These are phyloP conservation scores for Pollenia griseotomentosa DNA, from an alignment of 2,888 invertebrate genomes.

Conservation along the genomic window DNA sequence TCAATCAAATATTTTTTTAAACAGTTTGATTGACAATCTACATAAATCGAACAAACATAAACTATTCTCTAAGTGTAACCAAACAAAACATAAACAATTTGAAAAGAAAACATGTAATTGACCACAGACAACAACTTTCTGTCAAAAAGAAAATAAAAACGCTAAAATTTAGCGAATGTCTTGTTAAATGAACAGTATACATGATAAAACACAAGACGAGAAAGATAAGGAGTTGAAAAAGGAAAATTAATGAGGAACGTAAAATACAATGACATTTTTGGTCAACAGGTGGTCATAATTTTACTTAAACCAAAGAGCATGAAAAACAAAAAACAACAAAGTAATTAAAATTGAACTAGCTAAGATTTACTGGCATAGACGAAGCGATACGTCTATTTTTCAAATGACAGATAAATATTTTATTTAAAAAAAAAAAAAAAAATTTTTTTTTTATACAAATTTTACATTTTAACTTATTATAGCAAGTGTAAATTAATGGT, in stretches of 20 bases:
- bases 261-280: conserved; percentile 58
- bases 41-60: background rate
- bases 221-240: conserved; percentile 26
- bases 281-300: conserved; percentile 64
- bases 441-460: background rate
- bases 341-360: conserved; percentile 52
- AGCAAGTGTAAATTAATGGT: conserved; percentile 61
- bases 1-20: conserved; percentile 19
- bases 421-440: background rate
- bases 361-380: conserved; percentile 30
- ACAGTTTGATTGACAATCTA: background rate
- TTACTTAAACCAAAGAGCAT: conserved; percentile 5
- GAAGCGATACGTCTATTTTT: background rate
- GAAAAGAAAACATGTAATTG: conserved; percentile 43
- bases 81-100: conserved; percentile 23
- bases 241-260: conserved; percentile 49
- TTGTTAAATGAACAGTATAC: conserved; percentile 56
- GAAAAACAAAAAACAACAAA: conserved; percentile 17
- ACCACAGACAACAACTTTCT: conserved; percentile 52
- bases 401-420: conserved; percentile 47
- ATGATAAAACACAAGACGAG: conserved; percentile 47
- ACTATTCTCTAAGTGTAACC: conserved; percentile 45
- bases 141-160: conserved; percentile 38
- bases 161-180: conserved; percentile 38
- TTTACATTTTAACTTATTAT: conserved; percentile 58